Conservation (phyloP, 2,113 vertebrate genomes). For the Cyanistes caeruleus region DNA sequence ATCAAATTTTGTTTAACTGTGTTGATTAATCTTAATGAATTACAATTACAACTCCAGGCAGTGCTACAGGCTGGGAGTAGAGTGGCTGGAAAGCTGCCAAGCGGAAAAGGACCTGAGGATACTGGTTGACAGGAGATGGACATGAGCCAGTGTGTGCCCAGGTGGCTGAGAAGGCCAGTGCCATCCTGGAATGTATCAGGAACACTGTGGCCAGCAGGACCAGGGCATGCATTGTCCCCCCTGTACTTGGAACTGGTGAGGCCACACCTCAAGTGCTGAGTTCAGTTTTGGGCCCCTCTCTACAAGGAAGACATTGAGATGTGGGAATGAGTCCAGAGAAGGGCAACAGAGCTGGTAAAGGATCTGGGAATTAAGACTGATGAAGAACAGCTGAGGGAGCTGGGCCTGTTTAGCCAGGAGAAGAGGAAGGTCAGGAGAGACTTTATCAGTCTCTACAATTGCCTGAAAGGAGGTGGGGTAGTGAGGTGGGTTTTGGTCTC, state of each 20-base stretch:
- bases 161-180: background rate
- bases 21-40: background rate
- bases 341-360: background rate
- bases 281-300: background rate
- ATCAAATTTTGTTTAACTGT: background rate
- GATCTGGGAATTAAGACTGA: background rate
- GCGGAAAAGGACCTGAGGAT: accelerated
- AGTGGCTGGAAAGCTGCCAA: background rate
- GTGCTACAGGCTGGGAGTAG: background rate
- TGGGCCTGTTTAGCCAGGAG: background rate
- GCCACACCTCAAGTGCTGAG: accelerated
- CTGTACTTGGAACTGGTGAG: background rate
- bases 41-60: background rate
- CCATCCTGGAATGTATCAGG: background rate
- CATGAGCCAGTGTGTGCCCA: too few species aligned
- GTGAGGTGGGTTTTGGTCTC: background rate
- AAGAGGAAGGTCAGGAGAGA: background rate
- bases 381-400: background rate
- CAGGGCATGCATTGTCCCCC: accelerated
- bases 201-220: background rate
- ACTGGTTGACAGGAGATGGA: background rate
- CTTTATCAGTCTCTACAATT: background rate
- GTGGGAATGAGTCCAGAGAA: background rate
- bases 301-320: background rate
- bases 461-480: background rate